Evolutionary conservation across 2,797 vertebrate species (phyloP).

Genomic region (Vespertilio murinus): DNA sequence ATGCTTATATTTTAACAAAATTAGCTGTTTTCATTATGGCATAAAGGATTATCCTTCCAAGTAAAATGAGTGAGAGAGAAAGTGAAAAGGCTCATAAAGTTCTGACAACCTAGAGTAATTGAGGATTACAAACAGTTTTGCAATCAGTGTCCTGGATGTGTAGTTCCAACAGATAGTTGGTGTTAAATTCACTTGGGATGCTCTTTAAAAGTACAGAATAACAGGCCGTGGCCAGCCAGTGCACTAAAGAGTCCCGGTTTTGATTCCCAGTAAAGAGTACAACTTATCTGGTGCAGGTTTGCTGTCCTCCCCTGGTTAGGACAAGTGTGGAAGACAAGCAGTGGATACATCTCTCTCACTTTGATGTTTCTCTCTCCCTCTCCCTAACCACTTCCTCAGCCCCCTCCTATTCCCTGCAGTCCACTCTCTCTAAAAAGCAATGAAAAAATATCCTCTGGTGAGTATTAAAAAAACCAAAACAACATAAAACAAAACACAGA

Average conservation of each 20-base stretch:
- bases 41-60: background rate
- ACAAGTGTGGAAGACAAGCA: no score
- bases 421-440: no score
- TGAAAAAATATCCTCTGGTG: no score
- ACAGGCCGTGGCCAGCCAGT: background rate
- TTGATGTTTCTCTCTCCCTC: no score
- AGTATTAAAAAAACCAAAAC: no score
- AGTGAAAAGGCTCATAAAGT: background rate
- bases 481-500: background rate
- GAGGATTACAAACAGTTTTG: background rate
- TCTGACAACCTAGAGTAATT: background rate
- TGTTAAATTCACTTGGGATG: background rate
- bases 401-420: no score
- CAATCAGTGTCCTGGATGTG: background rate
- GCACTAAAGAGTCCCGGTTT: no score
- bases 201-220: background rate
- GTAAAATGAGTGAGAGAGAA: background rate
- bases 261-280: no score
- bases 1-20: background rate
- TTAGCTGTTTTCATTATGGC: background rate
- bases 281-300: no score
- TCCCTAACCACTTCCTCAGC: no score
- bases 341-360: no score
- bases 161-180: background rate
- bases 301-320: no score